These are phyloP conservation scores for Macrosteles quadrilineatus DNA, from an alignment of 1,140 invertebrate genomes.

Conservation along the genomic window DNA sequence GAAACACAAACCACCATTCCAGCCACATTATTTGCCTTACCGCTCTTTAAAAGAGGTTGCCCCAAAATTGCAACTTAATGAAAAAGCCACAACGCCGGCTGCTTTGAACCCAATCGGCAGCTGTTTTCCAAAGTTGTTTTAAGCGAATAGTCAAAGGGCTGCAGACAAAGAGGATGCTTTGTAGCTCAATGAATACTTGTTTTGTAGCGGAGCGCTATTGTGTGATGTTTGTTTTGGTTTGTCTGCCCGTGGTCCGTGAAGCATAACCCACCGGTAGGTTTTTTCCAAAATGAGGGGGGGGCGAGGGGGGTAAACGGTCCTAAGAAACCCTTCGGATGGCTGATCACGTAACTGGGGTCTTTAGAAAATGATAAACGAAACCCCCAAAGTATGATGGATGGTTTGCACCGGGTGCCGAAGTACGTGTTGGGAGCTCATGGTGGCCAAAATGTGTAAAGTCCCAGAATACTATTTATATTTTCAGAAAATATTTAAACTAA, in stretches of 20 bases:
- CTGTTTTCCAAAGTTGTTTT: background rate
- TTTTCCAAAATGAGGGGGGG: background rate
- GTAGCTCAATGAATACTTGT: slow-evolving; percentile 10
- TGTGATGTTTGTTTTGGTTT: slow-evolving; percentile 19
- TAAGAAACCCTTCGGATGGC: slow-evolving; percentile 4
- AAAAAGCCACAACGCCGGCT: background rate
- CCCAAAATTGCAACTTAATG: background rate
- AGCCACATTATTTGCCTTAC: no score
- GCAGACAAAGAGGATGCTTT: slow-evolving; percentile 16
- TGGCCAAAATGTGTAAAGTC: no score
- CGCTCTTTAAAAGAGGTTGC: background rate
- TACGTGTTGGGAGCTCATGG: no score
- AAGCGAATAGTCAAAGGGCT: background rate
- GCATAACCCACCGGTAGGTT: slow-evolving; percentile 13
- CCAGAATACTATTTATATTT: no score
- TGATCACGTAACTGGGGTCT: background rate
- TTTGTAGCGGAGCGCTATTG: slow-evolving; percentile 12
- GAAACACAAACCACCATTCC: no score
- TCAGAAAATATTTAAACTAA: no score
- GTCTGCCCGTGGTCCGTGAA: background rate
- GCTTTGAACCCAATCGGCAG: background rate
- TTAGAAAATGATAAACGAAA: slow-evolving; percentile 11
- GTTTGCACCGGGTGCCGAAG: no score
- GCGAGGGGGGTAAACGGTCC: background rate
- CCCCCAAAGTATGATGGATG: background rate